Base-by-base conservation (phyloP, 1,140 invertebrate genomes). In the Drosophila tsacasi region DNA sequence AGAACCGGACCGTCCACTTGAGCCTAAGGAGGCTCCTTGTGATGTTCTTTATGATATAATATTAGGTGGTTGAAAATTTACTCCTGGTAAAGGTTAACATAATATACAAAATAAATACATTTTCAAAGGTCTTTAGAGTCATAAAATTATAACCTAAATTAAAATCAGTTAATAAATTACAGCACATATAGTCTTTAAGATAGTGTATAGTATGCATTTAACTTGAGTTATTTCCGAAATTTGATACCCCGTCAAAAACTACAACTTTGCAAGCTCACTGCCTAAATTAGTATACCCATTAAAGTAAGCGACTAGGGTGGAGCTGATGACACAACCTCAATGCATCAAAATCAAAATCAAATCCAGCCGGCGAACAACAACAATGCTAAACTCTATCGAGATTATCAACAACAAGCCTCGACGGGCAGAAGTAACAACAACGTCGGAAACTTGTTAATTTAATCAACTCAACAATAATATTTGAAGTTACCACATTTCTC, bases 401-500 rank as follows among this genome's bases (percentile, higher is more conserved):
- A 73, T 54, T 35, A 62, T 30, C 39, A 40, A 42, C 72, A 77
- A 39, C 49, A 68, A 72, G 8, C 40, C 23, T 17, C 21, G 39
- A 68, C 39, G n/a, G 32, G 21, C 59, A 42, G 54, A 7, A 46
- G 40, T 42, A 71, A 83, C 66, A 76, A 27, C 47, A 67, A 47
- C 21, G 35, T 54, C 50, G 52, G 47, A 54, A 68, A 81, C 67
- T 63, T 73, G 72, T 77, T 85, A 83, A 87, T 85, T 87, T 79
- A 89, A 84, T 68, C 62, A 77, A 67, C 67, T 50, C 39, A 79
- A 79, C 37, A 79, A 76, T 42, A 44, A 81, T 71, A 35, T 76
- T 65, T 57, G 65, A 75, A 68, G 63, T 87, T 87, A 54, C 84
- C 83, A 81, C 81, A 89, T 89, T 68, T 62, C 66, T 62, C 42